Evolutionary conservation across 2,113 vertebrate species (phyloP).

Genomic region (Campylomormyrus numenius): DNA sequence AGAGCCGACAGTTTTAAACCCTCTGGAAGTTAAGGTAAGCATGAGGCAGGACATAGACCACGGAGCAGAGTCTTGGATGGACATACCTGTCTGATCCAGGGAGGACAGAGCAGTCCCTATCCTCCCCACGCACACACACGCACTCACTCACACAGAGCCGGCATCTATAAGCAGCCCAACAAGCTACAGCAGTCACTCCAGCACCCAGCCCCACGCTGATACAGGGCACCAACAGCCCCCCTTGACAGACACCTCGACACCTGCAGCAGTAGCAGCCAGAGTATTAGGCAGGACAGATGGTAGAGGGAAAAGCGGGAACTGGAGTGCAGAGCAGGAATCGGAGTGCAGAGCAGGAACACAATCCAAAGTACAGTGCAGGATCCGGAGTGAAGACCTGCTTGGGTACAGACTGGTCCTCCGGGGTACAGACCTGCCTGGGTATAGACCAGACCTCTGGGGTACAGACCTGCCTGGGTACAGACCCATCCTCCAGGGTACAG

Average conservation of each 20-base stretch:
- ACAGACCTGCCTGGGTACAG: background rate
- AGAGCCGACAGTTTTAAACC: background rate
- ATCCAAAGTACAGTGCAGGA: background rate
- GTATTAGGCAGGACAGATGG: background rate
- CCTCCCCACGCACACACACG: background rate
- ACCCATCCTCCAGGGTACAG: background rate
- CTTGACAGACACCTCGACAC: background rate
- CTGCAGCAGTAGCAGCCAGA: background rate
- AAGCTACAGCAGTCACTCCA: background rate
- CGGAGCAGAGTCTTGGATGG: background rate
- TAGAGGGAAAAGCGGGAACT: background rate
- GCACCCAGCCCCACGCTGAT: background rate
- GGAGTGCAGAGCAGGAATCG: background rate
- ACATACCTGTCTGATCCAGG: background rate
- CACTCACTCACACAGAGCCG: background rate
- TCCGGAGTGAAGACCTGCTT: background rate
- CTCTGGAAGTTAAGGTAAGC: background rate
- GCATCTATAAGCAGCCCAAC: background rate
- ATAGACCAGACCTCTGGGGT: background rate
- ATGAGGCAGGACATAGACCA: background rate
- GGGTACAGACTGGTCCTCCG: too few species aligned
- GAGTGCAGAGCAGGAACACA: background rate
- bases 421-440: background rate
- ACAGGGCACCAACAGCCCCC: background rate
- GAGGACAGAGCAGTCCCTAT: background rate